These are phyloP conservation scores for Choristoneura rosaceana DNA, from an alignment of 2,888 invertebrate genomes.

Conservation along the genomic window DNA sequence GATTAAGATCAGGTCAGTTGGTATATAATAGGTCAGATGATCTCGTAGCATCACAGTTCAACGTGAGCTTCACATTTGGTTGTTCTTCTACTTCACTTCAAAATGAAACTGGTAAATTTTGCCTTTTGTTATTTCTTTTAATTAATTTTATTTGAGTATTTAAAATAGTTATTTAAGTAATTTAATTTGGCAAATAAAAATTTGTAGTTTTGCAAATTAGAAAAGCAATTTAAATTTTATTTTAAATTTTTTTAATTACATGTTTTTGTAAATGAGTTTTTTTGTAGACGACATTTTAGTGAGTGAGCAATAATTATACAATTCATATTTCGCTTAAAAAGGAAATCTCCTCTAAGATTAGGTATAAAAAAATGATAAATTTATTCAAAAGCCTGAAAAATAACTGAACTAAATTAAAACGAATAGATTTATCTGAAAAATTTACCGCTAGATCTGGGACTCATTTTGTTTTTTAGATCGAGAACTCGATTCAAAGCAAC, in stretches of 20 bases:
- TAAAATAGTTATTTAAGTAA: not conserved
- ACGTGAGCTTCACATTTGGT: conserved; percentile 59
- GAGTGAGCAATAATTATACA: too few relatives aligned
- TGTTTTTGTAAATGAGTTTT: too few relatives aligned
- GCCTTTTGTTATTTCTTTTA: conserved; percentile 41
- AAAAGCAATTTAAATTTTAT: too few relatives aligned
- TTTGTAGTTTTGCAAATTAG: too few relatives aligned
- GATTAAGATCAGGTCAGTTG: conserved; percentile 64
- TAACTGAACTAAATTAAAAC: too few relatives aligned
- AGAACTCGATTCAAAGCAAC: conserved; percentile 27
- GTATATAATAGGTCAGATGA: conserved; percentile 76
- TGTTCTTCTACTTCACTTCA: conserved; percentile 50
- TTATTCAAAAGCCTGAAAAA: too few relatives aligned
- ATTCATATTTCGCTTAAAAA: too few relatives aligned
- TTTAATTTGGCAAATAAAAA: too few relatives aligned
- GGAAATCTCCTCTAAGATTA: too few relatives aligned
- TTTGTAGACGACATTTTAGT: too few relatives aligned
- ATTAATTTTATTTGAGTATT: not conserved
- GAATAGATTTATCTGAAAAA: not conserved
- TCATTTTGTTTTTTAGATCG: conserved; percentile 33
- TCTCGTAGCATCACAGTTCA: conserved; percentile 55
- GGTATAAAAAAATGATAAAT: too few relatives aligned
- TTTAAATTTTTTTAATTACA: too few relatives aligned
- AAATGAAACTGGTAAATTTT: conserved; percentile 79
- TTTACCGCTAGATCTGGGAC: conserved; percentile 25